Conservation (phyloP, 2,797 vertebrate species). For the Diglossa cyanea region DNA sequence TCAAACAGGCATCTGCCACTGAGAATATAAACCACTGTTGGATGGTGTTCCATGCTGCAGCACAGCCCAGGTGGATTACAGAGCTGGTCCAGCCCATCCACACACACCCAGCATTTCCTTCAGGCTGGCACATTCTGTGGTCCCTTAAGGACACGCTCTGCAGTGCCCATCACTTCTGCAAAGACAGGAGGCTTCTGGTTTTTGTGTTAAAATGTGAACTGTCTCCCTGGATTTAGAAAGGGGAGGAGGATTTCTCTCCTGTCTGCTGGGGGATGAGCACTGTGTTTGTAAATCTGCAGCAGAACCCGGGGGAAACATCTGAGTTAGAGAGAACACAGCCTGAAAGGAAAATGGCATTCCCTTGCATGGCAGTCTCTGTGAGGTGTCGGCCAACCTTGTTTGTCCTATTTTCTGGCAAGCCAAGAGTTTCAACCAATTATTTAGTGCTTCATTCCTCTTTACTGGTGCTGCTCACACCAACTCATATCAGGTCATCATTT, state of each 20-base stretch:
- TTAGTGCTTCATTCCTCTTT: background rate
- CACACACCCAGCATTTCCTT: background rate
- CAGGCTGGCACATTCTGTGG: background rate
- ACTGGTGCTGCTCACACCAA: background rate
- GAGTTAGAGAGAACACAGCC: background rate
- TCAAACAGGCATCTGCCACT: background rate
- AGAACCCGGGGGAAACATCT: background rate
- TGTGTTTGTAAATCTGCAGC: background rate
- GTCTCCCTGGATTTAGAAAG: background rate
- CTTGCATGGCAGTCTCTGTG: background rate
- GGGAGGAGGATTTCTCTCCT: background rate
- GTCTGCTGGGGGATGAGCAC: background rate
- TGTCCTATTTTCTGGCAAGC: background rate
- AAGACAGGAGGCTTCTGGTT: background rate
- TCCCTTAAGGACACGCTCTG: background rate
- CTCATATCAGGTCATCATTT: background rate
- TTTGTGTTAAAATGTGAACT: background rate
- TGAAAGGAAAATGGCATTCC: background rate
- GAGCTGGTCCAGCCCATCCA: background rate
- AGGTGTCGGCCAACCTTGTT: background rate
- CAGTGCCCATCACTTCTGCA: background rate
- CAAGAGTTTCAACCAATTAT: background rate
- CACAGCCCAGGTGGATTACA: background rate
- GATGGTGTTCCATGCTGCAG: background rate
- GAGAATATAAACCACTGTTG: background rate